Conservation (phyloP, 2,113 vertebrate species). For the cat (Felis catus) region DNA sequence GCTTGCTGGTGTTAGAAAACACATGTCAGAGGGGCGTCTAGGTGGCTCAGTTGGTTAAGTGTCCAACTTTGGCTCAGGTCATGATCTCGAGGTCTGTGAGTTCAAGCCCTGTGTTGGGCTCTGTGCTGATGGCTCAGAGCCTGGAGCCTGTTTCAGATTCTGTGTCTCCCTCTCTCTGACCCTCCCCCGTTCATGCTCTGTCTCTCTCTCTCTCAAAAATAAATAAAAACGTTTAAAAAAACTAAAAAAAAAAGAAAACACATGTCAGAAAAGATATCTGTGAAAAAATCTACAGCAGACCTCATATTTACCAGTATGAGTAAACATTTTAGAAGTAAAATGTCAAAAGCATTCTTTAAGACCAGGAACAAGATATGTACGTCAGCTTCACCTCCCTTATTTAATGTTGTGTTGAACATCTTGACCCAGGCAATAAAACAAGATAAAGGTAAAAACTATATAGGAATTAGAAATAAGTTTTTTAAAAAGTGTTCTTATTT, state of each 20-base stretch:
- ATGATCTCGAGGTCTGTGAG: too few species aligned
- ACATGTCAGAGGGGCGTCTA: background rate
- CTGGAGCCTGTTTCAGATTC: too few species aligned
- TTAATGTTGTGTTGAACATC: background rate
- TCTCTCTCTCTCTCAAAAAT: too few species aligned
- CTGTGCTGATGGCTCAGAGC: too few species aligned
- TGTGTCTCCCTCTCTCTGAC: too few species aligned
- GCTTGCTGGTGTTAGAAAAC: too few species aligned
- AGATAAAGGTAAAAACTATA: background rate
- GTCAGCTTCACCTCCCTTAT: background rate
- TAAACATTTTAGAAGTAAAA: background rate
- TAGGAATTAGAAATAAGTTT: background rate
- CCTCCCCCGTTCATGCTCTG: too few species aligned
- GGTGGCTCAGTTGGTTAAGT: too few species aligned
- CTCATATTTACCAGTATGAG: background rate
- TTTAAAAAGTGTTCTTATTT: background rate
- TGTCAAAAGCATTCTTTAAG: background rate
- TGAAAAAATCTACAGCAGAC: background rate
- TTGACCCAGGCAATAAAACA: background rate
- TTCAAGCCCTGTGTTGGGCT: rapidly evolving
- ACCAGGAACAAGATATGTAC: background rate
- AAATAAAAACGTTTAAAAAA: too few species aligned
- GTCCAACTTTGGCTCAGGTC: too few species aligned
- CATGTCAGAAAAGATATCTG: background rate
- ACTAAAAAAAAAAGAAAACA: background rate